Evolutionary conservation across 1,140 invertebrate genomes (phyloP).

Genomic region (Potamilus streckersoni): DNA sequence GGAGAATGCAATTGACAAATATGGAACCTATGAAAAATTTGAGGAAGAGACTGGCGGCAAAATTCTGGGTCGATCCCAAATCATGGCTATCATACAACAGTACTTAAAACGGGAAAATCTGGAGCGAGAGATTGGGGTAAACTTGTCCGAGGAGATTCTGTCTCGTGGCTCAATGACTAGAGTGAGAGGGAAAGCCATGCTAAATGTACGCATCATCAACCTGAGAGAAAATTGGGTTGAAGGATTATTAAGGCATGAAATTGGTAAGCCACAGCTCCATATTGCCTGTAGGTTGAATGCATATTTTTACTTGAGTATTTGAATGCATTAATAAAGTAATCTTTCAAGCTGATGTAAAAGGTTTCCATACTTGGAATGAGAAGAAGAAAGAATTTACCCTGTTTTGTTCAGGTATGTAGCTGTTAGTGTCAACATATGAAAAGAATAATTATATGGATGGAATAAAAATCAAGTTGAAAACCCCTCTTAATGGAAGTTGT

Average conservation of each 20-base stretch:
- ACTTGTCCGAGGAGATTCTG: constrained; percentile 57
- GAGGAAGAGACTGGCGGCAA: constrained; percentile 56
- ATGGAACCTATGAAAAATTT: constrained; percentile 63
- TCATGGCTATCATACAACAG: constrained; percentile 42
- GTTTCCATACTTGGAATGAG: too few species aligned
- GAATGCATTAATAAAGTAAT: neutral
- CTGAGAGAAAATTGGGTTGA: constrained; percentile 59
- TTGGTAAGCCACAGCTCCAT: constrained; percentile 42
- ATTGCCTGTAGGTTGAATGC: neutral
- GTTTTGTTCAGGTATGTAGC: neutral
- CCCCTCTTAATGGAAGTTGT: too few species aligned
- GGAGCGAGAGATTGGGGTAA: constrained; percentile 52
- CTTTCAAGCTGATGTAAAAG: neutral
- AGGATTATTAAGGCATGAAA: constrained; percentile 60
- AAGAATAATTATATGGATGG: neutral
- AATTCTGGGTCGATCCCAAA: constrained; percentile 44
- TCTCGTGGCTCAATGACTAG: constrained; percentile 61
- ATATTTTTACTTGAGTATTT: neutral
- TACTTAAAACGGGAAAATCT: constrained; percentile 54
- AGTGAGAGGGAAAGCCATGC: constrained; percentile 46
- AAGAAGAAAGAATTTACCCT: neutral
- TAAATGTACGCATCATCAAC: constrained; percentile 57
- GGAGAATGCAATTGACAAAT: constrained; percentile 50
- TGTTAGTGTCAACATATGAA: neutral
- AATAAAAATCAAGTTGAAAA: too few species aligned